Evolutionary conservation across 2,113 vertebrate species (phyloP).

Genomic region (Orthonyx spaldingii): DNA sequence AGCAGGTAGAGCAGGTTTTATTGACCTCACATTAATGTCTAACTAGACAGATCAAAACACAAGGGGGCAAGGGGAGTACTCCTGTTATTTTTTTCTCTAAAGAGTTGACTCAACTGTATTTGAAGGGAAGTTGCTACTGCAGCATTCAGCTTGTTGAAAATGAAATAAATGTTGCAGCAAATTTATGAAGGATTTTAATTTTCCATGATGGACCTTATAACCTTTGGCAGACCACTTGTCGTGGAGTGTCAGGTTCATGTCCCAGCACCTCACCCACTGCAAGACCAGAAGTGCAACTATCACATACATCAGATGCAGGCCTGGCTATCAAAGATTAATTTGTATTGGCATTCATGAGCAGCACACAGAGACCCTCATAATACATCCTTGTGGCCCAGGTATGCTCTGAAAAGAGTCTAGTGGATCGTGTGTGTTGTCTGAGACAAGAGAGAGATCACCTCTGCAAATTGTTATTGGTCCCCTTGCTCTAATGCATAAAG

Average conservation of each 20-base stretch:
- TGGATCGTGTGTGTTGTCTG: neutral
- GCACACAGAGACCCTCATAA: neutral
- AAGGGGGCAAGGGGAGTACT: neutral
- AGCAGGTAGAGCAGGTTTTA: neutral
- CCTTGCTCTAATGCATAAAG: neutral
- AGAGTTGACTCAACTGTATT: neutral
- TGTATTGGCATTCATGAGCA: neutral
- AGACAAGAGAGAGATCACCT: neutral
- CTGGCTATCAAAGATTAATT: neutral
- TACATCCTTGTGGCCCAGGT: neutral
- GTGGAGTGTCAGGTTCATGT: fast-evolving
- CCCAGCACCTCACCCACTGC: neutral
- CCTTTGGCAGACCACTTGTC: neutral
- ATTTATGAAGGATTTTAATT: neutral
- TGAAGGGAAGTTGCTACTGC: neutral
- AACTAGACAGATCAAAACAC: neutral
- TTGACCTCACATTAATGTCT: neutral
- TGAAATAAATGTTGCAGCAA: neutral
- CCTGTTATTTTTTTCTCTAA: neutral
- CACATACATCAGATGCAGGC: neutral
- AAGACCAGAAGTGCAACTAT: neutral
- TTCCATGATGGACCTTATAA: neutral
- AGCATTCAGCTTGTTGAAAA: neutral
- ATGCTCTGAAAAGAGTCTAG: neutral
- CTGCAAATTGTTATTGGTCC: neutral